phyloP scores from a whole-genome alignment of 2,888 invertebrate genomes.

The Mythimna pallens region DNA sequence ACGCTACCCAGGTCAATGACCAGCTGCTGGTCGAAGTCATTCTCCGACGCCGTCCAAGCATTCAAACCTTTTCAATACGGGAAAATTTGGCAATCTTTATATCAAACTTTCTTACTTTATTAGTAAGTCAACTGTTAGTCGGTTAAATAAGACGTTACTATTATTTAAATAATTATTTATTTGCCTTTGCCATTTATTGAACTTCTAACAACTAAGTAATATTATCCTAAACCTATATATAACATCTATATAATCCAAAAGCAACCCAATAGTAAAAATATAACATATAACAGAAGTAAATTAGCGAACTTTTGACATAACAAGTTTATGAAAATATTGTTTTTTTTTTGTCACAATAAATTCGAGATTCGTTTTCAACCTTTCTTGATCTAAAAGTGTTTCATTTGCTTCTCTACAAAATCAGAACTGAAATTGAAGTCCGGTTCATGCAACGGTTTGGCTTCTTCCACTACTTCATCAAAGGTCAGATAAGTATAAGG shows the following conservation, averaged over 20 bases:
- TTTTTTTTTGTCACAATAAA: constrained; percentile 25
- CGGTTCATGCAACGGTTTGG: constrained; percentile 80
- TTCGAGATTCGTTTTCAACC: constrained; percentile 43
- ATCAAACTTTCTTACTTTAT: constrained; percentile 53
- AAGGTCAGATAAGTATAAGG: constrained; percentile 91
- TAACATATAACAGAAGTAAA: constrained; percentile 37
- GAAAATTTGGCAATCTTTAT: constrained; percentile 65
- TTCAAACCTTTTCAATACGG: constrained; percentile 93
- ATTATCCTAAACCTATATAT: constrained; percentile 48
- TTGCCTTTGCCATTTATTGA: constrained; percentile 52
- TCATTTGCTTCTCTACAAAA: constrained; percentile 91
- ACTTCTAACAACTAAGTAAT: constrained; percentile 46
- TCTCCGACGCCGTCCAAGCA: constrained; percentile 97
- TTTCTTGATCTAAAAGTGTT: constrained; percentile 59
- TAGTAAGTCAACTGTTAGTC: constrained; percentile 65
- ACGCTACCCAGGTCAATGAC: constrained; percentile 96
- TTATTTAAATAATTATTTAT: constrained; percentile 62
- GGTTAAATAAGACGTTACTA: constrained; percentile 57
- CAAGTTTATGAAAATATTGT: constrained; percentile 43
- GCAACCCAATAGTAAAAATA: constrained; percentile 39
- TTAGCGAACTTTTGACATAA: constrained; percentile 38
- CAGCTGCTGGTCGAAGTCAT: constrained; percentile 98
- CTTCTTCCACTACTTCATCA: constrained; percentile 91
- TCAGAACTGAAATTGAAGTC: constrained; percentile 90
- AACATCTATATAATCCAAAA: constrained; percentile 57